A percentile compares a stretch with the other conserved stretches of the same genome.
Conservation (phyloP, 2,888 invertebrate genomes). For the Anorthoa munda region DNA sequence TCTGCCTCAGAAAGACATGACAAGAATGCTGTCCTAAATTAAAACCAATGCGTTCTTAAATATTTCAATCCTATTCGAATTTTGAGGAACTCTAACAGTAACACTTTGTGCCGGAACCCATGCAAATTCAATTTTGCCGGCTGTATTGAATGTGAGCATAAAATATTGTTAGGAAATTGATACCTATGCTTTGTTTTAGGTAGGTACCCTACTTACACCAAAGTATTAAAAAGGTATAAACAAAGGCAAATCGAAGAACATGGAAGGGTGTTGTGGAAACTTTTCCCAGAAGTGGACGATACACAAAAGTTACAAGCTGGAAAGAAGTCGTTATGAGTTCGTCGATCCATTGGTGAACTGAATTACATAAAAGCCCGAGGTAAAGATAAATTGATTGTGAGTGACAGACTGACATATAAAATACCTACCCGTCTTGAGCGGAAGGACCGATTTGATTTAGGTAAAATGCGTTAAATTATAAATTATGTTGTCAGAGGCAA, state of each 20-base stretch:
- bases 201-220: no score
- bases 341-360: neutral
- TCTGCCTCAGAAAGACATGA: no score
- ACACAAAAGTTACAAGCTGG: neutral
- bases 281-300: neutral
- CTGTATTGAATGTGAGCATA: no score
- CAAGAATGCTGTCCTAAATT: no score
- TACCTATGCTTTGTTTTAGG: no score
- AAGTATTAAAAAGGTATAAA: no score
- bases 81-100: no score
- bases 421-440: neutral
- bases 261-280: neutral
- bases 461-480: neutral
- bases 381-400: slow-evolving; percentile 6
- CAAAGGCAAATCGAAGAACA: neutral
- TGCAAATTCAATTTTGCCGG: no score
- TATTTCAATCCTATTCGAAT: no score
- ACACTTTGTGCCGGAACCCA: no score
- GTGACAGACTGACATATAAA: neutral
- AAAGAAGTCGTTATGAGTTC: slow-evolving; percentile 1
- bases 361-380: neutral
- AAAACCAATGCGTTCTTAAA: no score
- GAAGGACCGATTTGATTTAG: neutral
- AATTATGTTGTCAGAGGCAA: neutral
- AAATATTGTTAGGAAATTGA: no score